Percentiles rank a stretch among this genome's conserved stretches.
phyloP scores from a whole-genome alignment of 2,113 vertebrate species.

The Dryoscopus gambensis region DNA sequence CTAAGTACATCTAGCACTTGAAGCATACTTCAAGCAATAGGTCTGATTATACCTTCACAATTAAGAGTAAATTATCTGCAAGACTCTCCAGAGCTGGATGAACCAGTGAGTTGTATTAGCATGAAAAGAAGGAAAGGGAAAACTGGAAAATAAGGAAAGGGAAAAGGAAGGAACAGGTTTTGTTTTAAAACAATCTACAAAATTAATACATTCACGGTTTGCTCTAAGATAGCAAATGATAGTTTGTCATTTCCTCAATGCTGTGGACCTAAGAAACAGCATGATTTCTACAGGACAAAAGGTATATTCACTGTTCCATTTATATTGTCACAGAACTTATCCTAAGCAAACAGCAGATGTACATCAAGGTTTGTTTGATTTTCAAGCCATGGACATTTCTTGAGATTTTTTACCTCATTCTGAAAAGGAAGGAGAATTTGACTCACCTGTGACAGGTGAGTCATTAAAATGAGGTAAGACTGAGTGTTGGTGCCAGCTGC shows the following conservation, averaged over 20 bases:
- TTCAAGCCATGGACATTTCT: not conserved
- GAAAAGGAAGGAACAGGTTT: not conserved
- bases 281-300: not conserved
- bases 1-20: not conserved
- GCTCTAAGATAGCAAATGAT: not conserved
- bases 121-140: not conserved
- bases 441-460: not conserved
- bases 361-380: not conserved
- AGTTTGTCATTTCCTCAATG: not conserved
- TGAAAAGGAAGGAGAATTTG: not conserved
- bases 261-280: not conserved
- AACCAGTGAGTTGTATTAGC: not conserved
- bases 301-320: not conserved
- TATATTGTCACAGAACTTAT: not conserved
- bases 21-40: not conserved
- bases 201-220: not conserved
- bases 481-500: not conserved
- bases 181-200: not conserved
- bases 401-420: not conserved
- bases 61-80: not conserved
- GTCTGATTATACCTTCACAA: not conserved
- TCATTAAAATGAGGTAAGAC: not conserved
- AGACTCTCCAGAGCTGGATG: not conserved
- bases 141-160: not conserved
- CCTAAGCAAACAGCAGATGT: not conserved